phyloP scores from a whole-genome alignment of 2,113 vertebrate genomes.

The Callospermophilus lateralis region DNA sequence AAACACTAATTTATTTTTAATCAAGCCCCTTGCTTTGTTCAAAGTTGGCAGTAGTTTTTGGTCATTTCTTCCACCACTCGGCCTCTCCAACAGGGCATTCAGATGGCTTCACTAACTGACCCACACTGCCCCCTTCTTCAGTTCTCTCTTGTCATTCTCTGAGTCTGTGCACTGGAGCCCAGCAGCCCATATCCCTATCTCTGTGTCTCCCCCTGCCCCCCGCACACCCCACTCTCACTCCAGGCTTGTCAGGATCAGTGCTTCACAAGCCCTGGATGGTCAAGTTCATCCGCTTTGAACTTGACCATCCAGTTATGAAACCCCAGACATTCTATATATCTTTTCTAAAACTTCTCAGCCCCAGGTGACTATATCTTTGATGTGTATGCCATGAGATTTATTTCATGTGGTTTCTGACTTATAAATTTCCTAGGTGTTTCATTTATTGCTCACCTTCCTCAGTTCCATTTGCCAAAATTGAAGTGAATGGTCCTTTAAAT shows the following conservation, averaged over 20 bases:
- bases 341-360: background rate
- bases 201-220: background rate
- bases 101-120: background rate
- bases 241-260: background rate
- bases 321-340: background rate
- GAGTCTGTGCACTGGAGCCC: background rate
- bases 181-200: background rate
- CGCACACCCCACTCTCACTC: background rate
- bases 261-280: background rate
- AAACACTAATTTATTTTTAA: conserved; percentile 23
- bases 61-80: background rate
- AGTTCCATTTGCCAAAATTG: background rate
- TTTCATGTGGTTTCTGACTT: background rate
- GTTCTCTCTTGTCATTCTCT: background rate
- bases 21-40: background rate
- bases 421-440: background rate
- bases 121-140: background rate
- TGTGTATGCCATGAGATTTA: background rate
- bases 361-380: background rate
- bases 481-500: background rate
- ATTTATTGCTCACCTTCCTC: background rate
- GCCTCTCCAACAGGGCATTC: background rate
- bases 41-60: background rate
- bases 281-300: background rate
- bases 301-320: background rate